Evolutionary conservation across 37 sponge, comb jelly and placozoan genomes (phyloP).

Genomic region (Mnemiopsis leidyi): DNA sequence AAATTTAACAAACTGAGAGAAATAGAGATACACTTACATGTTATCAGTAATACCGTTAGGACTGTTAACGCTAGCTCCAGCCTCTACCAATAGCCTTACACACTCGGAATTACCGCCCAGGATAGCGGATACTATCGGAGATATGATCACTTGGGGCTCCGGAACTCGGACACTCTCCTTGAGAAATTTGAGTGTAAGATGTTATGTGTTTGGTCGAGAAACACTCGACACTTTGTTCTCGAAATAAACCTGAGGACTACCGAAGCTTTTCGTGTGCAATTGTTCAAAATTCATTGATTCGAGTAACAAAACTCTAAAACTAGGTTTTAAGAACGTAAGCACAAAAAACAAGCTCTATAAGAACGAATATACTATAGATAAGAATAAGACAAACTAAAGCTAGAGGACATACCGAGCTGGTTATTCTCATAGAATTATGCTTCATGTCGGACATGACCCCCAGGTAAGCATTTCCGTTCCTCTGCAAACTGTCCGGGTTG

Average conservation of each 20-base stretch:
- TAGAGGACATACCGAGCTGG: slow-evolving; percentile 48
- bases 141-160: slow-evolving; percentile 62
- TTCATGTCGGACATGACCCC: slow-evolving; percentile 56
- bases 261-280: too few species aligned
- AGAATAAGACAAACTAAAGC: too few species aligned
- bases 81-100: slow-evolving; percentile 53
- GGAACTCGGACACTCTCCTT: slow-evolving; percentile 36
- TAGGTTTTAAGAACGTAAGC: too few species aligned
- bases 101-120: slow-evolving; percentile 56
- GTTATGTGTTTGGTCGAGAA: too few species aligned
- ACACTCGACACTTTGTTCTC: too few species aligned
- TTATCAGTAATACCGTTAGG: slow-evolving; percentile 63
- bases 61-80: slow-evolving; percentile 64
- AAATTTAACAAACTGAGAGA: too few species aligned
- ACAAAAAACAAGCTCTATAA: too few species aligned
- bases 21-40: slow-evolving; percentile 60
- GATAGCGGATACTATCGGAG: slow-evolving; percentile 60
- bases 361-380: too few species aligned
- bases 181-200: neutral
- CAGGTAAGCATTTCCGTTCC: slow-evolving; percentile 12
- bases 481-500: slow-evolving; percentile 47
- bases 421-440: slow-evolving; percentile 15
- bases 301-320: too few species aligned
- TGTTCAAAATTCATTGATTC: too few species aligned
- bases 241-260: too few species aligned